phyloP scores from a whole-genome alignment of 1,140 invertebrate species.

The Thereuonema tuberculata region DNA sequence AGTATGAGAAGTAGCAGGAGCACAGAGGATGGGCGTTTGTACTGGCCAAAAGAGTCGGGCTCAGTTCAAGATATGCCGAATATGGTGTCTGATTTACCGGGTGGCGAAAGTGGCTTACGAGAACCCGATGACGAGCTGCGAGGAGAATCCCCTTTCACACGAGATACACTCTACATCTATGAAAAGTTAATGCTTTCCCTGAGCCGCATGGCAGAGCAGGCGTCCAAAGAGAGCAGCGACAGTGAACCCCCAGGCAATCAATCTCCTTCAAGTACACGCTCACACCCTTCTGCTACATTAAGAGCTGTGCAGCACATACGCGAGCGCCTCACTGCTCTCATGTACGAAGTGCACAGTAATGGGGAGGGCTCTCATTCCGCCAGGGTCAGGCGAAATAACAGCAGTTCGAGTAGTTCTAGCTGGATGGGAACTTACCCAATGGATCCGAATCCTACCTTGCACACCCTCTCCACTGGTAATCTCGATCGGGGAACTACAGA shows the following conservation, averaged over 20 bases:
- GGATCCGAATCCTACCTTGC: not conserved
- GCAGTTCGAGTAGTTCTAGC: slow-evolving; percentile 4
- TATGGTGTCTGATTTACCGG: not conserved
- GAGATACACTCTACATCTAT: slow-evolving; percentile 23
- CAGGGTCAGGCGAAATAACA: slow-evolving; percentile 17
- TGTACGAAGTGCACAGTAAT: slow-evolving; percentile 72
- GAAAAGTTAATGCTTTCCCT: slow-evolving; percentile 22
- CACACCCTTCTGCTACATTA: slow-evolving; percentile 62
- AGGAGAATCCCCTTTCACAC: slow-evolving; percentile 11
- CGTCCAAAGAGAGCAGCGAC: not conserved
- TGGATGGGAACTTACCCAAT: slow-evolving; percentile 1
- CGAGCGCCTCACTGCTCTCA: slow-evolving; percentile 68
- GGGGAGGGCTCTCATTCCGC: slow-evolving; percentile 20
- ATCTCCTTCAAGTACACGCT: slow-evolving; percentile 44
- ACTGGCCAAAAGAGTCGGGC: not conserved
- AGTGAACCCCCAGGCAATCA: not conserved
- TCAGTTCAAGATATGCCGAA: not conserved
- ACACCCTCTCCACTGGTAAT: too few relatives aligned
- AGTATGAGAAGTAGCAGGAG: not conserved
- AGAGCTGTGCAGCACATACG: slow-evolving; percentile 88
- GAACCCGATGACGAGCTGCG: not conserved
- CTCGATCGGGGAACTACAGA: not conserved
- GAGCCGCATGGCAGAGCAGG: slow-evolving; percentile 36
- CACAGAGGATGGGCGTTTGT: not conserved
- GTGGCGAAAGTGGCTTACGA: not conserved